Percentiles rank a stretch among this genome's conserved stretches.
Conservation (phyloP, 2,888 invertebrate species). For the Lasioglossum malachurum region DNA sequence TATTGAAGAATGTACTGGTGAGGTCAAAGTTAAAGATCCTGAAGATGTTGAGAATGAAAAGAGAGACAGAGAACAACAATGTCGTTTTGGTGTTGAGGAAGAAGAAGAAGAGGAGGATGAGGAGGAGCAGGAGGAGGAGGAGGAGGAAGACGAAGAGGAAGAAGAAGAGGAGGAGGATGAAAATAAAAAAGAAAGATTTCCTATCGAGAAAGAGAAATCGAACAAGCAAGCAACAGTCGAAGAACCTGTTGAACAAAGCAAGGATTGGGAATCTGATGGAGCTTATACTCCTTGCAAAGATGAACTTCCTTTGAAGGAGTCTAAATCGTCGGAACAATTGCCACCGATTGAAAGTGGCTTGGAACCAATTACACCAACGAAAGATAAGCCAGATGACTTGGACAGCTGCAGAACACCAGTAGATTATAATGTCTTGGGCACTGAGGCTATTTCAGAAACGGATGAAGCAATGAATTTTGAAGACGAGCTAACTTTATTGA, state of each 20-base stretch:
- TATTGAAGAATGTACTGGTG: slow-evolving; percentile 4
- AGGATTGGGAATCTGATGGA: slow-evolving; percentile 82
- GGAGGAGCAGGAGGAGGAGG: slow-evolving; percentile 53
- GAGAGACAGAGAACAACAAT: slow-evolving; percentile 54
- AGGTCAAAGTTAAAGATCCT: slow-evolving; percentile 45
- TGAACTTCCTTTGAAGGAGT: slow-evolving; percentile 77
- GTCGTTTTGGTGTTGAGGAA: slow-evolving; percentile 52
- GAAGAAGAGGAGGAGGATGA: slow-evolving; percentile 57
- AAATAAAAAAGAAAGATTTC: slow-evolving; percentile 75
- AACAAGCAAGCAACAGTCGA: slow-evolving; percentile 15
- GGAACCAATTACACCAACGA: slow-evolving; percentile 82
- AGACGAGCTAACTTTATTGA: slow-evolving; percentile 82
- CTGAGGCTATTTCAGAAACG: slow-evolving; percentile 85
- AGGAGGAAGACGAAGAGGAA: slow-evolving; percentile 64
- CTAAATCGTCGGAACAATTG: slow-evolving; percentile 43
- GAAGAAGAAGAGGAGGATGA: slow-evolving; percentile 65
- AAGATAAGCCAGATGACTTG: slow-evolving; percentile 79
- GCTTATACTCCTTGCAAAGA: slow-evolving; percentile 83
- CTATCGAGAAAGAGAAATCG: slow-evolving; percentile 75
- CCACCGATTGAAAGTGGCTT: slow-evolving; percentile 78
- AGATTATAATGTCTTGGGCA: slow-evolving; percentile 84
- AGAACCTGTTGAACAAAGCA: slow-evolving; percentile 19
- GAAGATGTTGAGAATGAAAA: slow-evolving; percentile 63
- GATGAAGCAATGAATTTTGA: slow-evolving; percentile 84
- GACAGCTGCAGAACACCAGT: slow-evolving; percentile 84